phyloP scores from a whole-genome alignment of 1,140 invertebrate species.

The Steinernema feltiae region DNA sequence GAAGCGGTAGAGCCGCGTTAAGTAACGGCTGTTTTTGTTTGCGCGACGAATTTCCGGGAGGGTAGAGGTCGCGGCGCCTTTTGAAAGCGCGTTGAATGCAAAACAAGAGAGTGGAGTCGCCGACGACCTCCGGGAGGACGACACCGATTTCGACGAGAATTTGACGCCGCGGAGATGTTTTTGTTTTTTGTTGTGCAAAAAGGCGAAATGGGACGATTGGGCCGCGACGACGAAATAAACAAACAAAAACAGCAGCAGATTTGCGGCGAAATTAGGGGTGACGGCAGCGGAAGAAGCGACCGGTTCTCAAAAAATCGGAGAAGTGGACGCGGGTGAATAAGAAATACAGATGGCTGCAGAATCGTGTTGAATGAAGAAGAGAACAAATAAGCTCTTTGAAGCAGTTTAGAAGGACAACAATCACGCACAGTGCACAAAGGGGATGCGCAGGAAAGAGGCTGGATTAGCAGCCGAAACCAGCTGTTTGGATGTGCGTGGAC shows the following conservation, averaged over 20 bases:
- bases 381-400: background rate
- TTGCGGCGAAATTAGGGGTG: background rate
- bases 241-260: background rate
- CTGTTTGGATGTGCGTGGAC: too few species aligned
- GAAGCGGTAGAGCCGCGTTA: background rate
- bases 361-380: background rate
- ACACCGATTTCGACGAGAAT: background rate
- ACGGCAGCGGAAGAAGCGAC: background rate
- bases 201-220: background rate
- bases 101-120: background rate
- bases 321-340: background rate
- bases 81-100: background rate
- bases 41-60: background rate
- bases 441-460: background rate
- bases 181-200: constrained; percentile 7
- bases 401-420: background rate
- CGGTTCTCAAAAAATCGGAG: background rate
- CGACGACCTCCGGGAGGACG: background rate
- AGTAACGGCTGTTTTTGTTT: background rate
- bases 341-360: background rate
- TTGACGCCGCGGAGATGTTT: constrained; percentile 1
- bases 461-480: background rate
- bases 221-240: background rate
- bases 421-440: background rate
- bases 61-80: background rate